Percentiles rank a stretch among this genome's conserved stretches.
These are phyloP conservation scores for Columba livia DNA, from an alignment of 2,113 vertebrate species.

Conservation along the genomic window DNA sequence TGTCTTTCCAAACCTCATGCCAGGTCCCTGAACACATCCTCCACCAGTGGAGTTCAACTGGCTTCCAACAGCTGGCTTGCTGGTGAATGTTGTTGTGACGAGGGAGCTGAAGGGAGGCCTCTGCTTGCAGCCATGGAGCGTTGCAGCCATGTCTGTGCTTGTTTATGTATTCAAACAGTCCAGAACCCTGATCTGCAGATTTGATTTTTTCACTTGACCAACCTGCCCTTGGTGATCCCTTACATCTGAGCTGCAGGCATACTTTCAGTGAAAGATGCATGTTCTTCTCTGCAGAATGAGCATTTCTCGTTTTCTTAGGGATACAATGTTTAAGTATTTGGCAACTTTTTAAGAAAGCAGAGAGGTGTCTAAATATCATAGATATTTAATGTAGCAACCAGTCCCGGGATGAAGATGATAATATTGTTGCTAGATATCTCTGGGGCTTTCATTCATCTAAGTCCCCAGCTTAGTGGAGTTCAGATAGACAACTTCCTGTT, in stretches of 20 bases:
- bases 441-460: not conserved
- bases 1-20: not conserved
- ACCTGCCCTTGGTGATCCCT: not conserved
- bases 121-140: not conserved
- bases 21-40: not conserved
- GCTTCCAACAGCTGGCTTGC: not conserved
- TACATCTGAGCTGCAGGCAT: not conserved
- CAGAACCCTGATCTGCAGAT: not conserved
- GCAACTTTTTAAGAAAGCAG: not conserved
- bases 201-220: not conserved
- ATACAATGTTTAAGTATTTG: not conserved
- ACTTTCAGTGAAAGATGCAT: not conserved
- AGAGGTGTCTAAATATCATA: not conserved
- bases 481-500: not conserved
- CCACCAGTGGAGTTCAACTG: rapidly evolving
- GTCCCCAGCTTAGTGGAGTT: not conserved
- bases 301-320: not conserved
- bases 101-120: not conserved
- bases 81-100: rapidly evolving
- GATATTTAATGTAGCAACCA: not conserved
- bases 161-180: not conserved
- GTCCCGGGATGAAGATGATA: not conserved
- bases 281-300: not conserved
- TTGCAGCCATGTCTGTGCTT: not conserved
- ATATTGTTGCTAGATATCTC: not conserved